Evolutionary conservation across 1,140 invertebrate genomes (phyloP).

Genomic region (Ptiloglossa arizonensis): DNA sequence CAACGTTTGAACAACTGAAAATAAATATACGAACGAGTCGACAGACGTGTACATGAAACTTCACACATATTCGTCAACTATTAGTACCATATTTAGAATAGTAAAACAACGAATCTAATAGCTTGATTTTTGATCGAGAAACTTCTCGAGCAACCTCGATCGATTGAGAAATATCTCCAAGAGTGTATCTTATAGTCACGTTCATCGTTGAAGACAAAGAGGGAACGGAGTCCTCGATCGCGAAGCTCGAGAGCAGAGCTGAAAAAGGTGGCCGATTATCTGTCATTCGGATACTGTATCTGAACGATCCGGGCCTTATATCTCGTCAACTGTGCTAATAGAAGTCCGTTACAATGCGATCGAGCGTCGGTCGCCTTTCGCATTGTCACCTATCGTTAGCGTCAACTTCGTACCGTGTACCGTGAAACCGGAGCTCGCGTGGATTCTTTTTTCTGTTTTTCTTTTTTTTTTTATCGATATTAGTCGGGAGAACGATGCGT

Average conservation of each 20-base stretch:
- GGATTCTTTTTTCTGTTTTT: slow-evolving; percentile 3
- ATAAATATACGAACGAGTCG: too few species aligned
- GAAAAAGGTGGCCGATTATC: slow-evolving; percentile 41
- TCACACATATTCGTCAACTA: too few species aligned
- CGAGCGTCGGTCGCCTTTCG: slow-evolving; percentile 48
- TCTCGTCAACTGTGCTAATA: slow-evolving; percentile 50
- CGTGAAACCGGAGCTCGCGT: slow-evolving; percentile 38
- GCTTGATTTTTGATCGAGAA: too few species aligned
- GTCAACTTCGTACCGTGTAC: slow-evolving; percentile 38
- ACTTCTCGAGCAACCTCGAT: too few species aligned
- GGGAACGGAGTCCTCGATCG: background rate
- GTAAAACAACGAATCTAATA: too few species aligned
- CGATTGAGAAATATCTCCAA: background rate
- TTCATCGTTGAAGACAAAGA: background rate
- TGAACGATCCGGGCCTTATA: slow-evolving; percentile 27
- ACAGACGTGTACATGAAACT: too few species aligned
- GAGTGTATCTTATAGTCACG: too few species aligned
- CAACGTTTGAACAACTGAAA: too few species aligned
- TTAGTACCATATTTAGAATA: too few species aligned
- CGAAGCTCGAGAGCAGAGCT: background rate
- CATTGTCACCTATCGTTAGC: slow-evolving; percentile 52
- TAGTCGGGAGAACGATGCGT: slow-evolving; percentile 14
- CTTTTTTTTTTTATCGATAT: slow-evolving; percentile 23
- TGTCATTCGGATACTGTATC: slow-evolving; percentile 43
- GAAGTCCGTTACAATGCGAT: slow-evolving; percentile 47